Evolutionary conservation across 2,888 invertebrate genomes (phyloP).

Genomic region (Enchytraeus crypticus): DNA sequence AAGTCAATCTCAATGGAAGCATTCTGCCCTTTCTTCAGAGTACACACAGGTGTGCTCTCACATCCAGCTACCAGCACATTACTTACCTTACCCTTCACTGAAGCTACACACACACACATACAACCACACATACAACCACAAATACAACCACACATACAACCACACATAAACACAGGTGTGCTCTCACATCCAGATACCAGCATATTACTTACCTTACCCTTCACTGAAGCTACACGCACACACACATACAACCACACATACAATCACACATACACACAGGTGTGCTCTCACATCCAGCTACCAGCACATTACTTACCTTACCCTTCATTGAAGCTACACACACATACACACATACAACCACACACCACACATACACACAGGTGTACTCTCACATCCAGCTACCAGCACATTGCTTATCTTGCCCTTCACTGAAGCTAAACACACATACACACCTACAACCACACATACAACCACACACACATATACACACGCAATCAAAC

Average conservation of each 20-base stretch:
- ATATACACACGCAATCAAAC: too few relatives aligned
- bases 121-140: neutral
- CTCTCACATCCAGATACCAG: neutral
- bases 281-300: conserved; percentile 1
- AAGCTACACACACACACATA: neutral
- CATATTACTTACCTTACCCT: conserved; percentile 4
- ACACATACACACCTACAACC: too few relatives aligned
- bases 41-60: neutral
- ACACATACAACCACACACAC: too few relatives aligned
- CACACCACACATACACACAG: too few relatives aligned
- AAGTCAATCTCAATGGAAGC: conserved; percentile 2
- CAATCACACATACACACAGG: too few relatives aligned
- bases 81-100: conserved; percentile 3
- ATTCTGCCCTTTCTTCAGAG: conserved; percentile 6
- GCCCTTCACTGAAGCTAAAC: conserved; percentile 5
- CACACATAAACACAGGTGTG: too few relatives aligned
- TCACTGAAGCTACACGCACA: conserved; percentile 1
- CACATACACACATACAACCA: too few relatives aligned
- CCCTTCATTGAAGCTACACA: conserved; percentile 7
- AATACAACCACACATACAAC: too few relatives aligned
- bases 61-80: conserved; percentile 1
- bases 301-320: neutral
- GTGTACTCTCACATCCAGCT: neutral
- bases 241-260: too few relatives aligned
- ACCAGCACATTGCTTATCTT: neutral